Percentiles rank a stretch among this genome's conserved stretches.
phyloP scores from a whole-genome alignment of 2,888 invertebrate genomes.

The Pseudococcus viburni region DNA sequence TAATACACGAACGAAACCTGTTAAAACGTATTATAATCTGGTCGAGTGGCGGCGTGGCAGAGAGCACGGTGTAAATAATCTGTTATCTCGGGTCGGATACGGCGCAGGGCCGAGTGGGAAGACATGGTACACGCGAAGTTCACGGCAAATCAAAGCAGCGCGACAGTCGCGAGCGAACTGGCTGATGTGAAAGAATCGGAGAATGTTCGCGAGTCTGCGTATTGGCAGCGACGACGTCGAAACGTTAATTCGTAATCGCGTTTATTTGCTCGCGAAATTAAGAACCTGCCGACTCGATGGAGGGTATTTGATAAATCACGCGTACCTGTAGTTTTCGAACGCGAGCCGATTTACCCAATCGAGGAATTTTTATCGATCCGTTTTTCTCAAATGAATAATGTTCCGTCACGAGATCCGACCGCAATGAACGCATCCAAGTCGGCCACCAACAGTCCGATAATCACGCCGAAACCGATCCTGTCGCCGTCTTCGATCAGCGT shows the following conservation, averaged over 20 bases:
- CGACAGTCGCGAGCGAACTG: conserved; percentile 62
- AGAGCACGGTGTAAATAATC: conserved; percentile 47
- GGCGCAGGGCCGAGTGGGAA: neutral
- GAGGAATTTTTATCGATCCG: neutral
- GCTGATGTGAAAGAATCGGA: conserved; percentile 12
- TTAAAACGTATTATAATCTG: too few species aligned
- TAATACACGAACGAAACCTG: too few species aligned
- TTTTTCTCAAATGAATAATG: neutral
- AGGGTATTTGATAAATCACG: conserved; percentile 18
- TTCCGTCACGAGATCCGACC: neutral
- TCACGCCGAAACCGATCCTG: conserved; percentile 54
- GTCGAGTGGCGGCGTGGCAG: neutral
- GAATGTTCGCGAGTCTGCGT: conserved; percentile 49
- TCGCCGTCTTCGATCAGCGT: conserved; percentile 59
- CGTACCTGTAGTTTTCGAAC: too few species aligned
- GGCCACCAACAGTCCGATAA: conserved; percentile 62
- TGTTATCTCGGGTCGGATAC: conserved; percentile 43
- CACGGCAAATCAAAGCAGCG: conserved; percentile 62
- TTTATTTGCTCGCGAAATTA: neutral
- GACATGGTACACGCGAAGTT: conserved; percentile 29
- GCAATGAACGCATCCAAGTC: conserved; percentile 53
- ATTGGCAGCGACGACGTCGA: conserved; percentile 2
- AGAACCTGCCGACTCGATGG: conserved; percentile 28
- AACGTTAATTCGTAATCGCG: neutral
- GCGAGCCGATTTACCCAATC: too few species aligned